Conservation (phyloP, 2,797 vertebrate species). For the Tokudaia tokunoshimensis region DNA sequence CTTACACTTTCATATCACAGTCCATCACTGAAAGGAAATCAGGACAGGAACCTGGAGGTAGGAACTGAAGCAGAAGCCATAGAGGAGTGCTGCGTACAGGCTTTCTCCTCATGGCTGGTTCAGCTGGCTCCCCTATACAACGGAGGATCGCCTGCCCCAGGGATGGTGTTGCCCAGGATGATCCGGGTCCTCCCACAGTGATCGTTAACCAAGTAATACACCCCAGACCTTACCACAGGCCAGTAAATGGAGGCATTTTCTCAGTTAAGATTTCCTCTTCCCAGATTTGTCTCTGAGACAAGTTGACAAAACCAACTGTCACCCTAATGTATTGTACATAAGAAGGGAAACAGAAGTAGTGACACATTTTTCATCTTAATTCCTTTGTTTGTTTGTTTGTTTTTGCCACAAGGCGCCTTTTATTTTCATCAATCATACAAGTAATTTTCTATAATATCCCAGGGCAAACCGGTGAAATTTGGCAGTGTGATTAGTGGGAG, state of each 20-base stretch:
- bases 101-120: neutral
- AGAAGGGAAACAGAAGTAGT: neutral
- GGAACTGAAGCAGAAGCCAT: neutral
- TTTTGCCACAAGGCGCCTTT: neutral
- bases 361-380: neutral
- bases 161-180: neutral
- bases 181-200: neutral
- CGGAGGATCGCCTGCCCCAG: neutral
- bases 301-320: neutral
- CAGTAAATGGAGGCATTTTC: neutral
- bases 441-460: constrained; percentile 73
- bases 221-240: neutral
- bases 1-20: neutral
- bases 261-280: constrained; percentile 37
- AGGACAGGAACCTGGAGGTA: neutral
- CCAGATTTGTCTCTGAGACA: neutral
- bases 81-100: no score
- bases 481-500: constrained; percentile 69
- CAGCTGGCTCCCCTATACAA: neutral
- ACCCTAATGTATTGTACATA: neutral
- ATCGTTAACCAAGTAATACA: neutral
- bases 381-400: neutral
- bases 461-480: constrained; percentile 50
- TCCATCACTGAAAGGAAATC: neutral
- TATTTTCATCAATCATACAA: constrained; percentile 80